These are phyloP conservation scores for Seriola dumerili DNA, from an alignment of 2,113 vertebrate species.

Conservation along the genomic window DNA sequence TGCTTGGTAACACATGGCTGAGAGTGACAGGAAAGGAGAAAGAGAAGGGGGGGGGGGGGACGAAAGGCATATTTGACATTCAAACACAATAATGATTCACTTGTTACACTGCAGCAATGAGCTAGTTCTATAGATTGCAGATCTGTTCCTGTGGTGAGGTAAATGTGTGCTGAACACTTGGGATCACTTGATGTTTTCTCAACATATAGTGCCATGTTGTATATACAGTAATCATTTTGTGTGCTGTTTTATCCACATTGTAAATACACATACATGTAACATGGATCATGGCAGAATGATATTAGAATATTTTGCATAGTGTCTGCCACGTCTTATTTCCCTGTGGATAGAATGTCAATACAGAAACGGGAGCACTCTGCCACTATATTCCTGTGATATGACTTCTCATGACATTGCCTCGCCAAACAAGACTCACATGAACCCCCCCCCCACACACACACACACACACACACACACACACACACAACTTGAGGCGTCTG, in stretches of 20 bases:
- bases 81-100: neutral
- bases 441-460: neutral
- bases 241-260: neutral
- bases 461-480: too few relatives aligned
- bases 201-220: neutral
- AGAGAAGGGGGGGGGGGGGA: neutral
- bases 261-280: neutral
- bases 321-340: neutral
- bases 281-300: neutral
- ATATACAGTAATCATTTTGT: neutral
- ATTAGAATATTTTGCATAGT: neutral
- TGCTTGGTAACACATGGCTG: constrained; percentile 9
- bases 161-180: neutral
- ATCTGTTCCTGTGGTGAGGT: neutral
- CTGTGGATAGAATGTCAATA: constrained; percentile 9
- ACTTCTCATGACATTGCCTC: constrained; percentile 55
- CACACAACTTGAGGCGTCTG: constrained; percentile 37
- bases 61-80: constrained; percentile 18
- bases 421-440: constrained; percentile 51
- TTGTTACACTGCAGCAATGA: neutral
- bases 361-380: neutral
- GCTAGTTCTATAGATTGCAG: neutral
- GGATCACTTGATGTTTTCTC: neutral
- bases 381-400: constrained; percentile 6
- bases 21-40: constrained; percentile 50